Conservation (phyloP, 2,888 invertebrate genomes). For the Platynereis dumerilii region DNA sequence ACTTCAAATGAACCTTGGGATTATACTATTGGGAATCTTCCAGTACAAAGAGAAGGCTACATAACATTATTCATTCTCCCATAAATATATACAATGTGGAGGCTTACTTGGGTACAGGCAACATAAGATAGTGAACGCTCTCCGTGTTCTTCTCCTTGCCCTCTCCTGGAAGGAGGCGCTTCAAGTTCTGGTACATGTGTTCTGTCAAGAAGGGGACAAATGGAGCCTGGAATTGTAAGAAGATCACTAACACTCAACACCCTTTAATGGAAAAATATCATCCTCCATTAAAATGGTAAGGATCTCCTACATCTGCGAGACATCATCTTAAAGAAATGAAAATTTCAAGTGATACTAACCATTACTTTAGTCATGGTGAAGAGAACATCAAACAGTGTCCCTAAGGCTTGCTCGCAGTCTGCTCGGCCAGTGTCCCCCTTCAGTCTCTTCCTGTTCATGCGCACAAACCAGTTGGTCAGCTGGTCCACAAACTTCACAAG, state of each 20-base stretch:
- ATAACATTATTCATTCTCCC: too few relatives aligned
- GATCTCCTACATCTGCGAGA: too few relatives aligned
- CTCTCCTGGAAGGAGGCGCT: constrained; percentile 68
- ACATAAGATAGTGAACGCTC: constrained; percentile 91
- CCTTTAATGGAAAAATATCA: too few relatives aligned
- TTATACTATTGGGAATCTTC: too few relatives aligned
- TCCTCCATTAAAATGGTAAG: too few relatives aligned
- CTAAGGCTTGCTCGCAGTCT: constrained; percentile 84
- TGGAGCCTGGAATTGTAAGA: constrained; percentile 79
- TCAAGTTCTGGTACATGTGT: constrained; percentile 89
- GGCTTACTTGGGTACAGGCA: constrained; percentile 73
- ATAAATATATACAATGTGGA: too few relatives aligned
- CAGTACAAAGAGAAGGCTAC: too few relatives aligned
- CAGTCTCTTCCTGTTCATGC: constrained; percentile 92
- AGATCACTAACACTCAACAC: too few relatives aligned
- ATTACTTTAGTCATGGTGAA: constrained; percentile 89
- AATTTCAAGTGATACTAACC: constrained; percentile 66
- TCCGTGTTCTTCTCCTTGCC: constrained; percentile 58
- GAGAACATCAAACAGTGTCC: constrained; percentile 87
- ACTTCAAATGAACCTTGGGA: too few relatives aligned
- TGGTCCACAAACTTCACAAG: constrained; percentile 96
- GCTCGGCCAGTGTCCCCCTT: constrained; percentile 81
- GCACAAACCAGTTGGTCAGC: constrained; percentile 98
- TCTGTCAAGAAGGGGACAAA: constrained; percentile 97
- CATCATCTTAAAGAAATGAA: too few relatives aligned